Percentiles rank a stretch among this genome's conserved stretches.
Conservation (phyloP, 2,113 vertebrate species). For the Ciconia boyciana region DNA sequence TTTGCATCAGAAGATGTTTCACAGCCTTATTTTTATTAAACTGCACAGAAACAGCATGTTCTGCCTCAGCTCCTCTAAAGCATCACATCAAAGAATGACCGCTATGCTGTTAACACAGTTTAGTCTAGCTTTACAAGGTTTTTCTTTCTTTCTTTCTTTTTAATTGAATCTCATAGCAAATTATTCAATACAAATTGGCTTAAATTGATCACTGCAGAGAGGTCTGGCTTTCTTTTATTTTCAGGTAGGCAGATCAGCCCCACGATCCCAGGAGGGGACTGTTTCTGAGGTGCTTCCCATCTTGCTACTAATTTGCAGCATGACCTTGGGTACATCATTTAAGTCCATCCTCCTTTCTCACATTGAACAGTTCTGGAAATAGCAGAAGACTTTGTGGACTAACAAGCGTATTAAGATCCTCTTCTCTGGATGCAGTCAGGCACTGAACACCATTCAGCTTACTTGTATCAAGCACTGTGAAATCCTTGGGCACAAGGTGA, state of each 20-base stretch:
- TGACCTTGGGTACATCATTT: not conserved
- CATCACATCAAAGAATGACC: not conserved
- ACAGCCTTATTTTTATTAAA: not conserved
- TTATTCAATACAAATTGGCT: not conserved
- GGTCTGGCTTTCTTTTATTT: not conserved
- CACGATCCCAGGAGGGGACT: accelerated
- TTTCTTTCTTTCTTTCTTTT: not conserved
- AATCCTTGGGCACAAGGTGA: not conserved
- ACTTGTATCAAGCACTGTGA: not conserved
- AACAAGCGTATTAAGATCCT: not conserved
- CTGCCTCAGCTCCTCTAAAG: not conserved
- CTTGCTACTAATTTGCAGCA: not conserved
- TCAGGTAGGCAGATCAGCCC: not conserved
- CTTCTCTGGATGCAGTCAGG: too few species aligned
- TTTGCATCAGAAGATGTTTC: not conserved
- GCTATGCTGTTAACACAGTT: not conserved
- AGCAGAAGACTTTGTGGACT: not conserved
- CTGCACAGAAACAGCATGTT: not conserved
- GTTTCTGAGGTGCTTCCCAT: not conserved
- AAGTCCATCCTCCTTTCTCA: not conserved
- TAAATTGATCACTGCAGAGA: not conserved
- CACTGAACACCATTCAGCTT: not conserved
- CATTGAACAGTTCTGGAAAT: not conserved
- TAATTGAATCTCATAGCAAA: not conserved
- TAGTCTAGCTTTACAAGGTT: not conserved